Conservation (phyloP, 1,140 invertebrate genomes). For the Danaus plexippus region DNA sequence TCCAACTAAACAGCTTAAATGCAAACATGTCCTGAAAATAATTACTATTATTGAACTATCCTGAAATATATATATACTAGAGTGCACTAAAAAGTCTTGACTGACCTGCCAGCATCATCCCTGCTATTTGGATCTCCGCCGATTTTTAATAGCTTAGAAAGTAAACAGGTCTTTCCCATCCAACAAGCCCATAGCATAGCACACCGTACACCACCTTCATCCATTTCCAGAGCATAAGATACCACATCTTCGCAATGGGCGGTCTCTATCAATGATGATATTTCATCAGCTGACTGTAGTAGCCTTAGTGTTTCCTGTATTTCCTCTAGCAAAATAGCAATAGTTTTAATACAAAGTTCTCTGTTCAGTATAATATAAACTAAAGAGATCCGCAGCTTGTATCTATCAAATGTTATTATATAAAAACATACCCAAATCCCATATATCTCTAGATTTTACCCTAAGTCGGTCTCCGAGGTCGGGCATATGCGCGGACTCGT, state of each 20-base stretch:
- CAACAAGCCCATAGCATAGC: slow-evolving; percentile 68
- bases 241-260: slow-evolving; percentile 53
- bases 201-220: slow-evolving; percentile 37
- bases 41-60: background rate
- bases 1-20: slow-evolving; percentile 82
- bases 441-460: slow-evolving; percentile 69
- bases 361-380: background rate
- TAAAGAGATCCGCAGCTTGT: background rate
- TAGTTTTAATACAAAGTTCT: background rate
- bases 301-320: slow-evolving; percentile 54
- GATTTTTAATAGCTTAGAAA: slow-evolving; percentile 56
- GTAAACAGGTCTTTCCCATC: slow-evolving; percentile 60
- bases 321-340: slow-evolving; percentile 35
- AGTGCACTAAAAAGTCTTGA: background rate
- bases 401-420: slow-evolving; percentile 2
- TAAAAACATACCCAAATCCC: slow-evolving; percentile 58
- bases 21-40: slow-evolving; percentile 78
- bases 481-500: slow-evolving; percentile 67
- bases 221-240: slow-evolving; percentile 28
- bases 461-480: slow-evolving; percentile 62
- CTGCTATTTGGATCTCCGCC: slow-evolving; percentile 55
- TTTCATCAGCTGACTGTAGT: slow-evolving; percentile 65
- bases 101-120: slow-evolving; percentile 71
- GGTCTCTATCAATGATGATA: slow-evolving; percentile 62
- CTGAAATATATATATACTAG: no score